Conservation (phyloP, 1,140 invertebrate genomes). For the Drosophila lacertosa region DNA sequence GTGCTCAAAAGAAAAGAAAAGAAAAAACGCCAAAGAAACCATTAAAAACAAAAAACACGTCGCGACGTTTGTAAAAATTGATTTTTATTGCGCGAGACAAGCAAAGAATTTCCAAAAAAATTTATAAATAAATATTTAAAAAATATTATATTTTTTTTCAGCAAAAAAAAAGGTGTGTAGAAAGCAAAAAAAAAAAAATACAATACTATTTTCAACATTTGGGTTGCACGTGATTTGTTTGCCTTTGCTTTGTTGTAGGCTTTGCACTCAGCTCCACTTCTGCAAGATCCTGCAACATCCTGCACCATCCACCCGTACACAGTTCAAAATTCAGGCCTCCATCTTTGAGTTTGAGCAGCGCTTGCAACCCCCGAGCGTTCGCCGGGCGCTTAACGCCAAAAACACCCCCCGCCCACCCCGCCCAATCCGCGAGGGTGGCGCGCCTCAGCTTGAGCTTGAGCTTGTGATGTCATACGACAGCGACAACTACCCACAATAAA, state of each 20-base stretch:
- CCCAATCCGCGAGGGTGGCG: constrained; percentile 2
- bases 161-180: constrained; percentile 51
- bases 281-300: constrained; percentile 9
- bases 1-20: constrained; percentile 32
- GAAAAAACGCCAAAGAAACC: constrained; percentile 42
- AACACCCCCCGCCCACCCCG: background rate
- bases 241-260: constrained; percentile 46
- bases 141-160: too few species aligned
- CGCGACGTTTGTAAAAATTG: constrained; percentile 72
- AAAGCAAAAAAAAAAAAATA: background rate
- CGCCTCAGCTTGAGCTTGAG: constrained; percentile 18
- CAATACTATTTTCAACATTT: constrained; percentile 23
- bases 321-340: constrained; percentile 12
- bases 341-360: constrained; percentile 27
- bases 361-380: constrained; percentile 48
- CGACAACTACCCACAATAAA: constrained; percentile 62
- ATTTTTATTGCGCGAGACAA: constrained; percentile 70
- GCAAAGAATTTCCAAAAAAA: constrained; percentile 46
- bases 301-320: constrained; percentile 13
- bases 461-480: constrained; percentile 67
- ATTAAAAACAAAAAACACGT: constrained; percentile 58
- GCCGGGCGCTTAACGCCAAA: constrained; percentile 61
- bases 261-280: constrained; percentile 43
- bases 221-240: constrained; percentile 67
- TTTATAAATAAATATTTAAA: constrained; percentile 34